Evolutionary conservation across 1,140 invertebrate species (phyloP).

Genomic region (Saxidomus purpurata): DNA sequence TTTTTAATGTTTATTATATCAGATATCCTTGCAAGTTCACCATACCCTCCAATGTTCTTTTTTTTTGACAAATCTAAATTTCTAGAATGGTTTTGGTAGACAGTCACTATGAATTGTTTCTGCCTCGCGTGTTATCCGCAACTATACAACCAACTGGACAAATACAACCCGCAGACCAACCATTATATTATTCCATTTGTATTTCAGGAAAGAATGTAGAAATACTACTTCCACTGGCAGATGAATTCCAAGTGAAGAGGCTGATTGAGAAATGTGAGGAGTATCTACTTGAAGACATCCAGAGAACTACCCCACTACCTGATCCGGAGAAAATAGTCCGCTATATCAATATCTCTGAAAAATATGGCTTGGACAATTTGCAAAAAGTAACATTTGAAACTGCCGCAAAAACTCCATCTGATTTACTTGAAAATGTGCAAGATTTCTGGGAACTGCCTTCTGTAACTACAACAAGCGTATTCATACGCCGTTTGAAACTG

Average conservation of each 20-base stretch:
- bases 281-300: constrained; percentile 22
- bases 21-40: no score
- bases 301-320: background rate
- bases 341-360: constrained; percentile 39
- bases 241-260: constrained; percentile 47
- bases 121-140: no score
- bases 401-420: constrained; percentile 55
- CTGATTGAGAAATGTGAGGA: constrained; percentile 56
- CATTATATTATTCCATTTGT: background rate
- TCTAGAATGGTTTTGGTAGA: background rate
- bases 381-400: constrained; percentile 47
- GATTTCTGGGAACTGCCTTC: constrained; percentile 59
- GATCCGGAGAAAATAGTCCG: constrained; percentile 58
- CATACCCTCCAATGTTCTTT: no score
- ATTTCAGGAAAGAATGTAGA: constrained; percentile 47
- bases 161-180: no score
- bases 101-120: no score
- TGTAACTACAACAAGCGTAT: constrained; percentile 63
- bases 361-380: constrained; percentile 32
- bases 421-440: constrained; percentile 55
- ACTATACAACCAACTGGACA: no score
- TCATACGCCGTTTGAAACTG: constrained; percentile 61
- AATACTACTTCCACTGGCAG: constrained; percentile 32
- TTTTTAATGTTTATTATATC: no score
- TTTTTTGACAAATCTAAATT: no score